A percentile compares a stretch with the other conserved stretches of the same genome.
phyloP scores from a whole-genome alignment of 2,113 vertebrate species.

The Beaufortia kweichowensis region DNA sequence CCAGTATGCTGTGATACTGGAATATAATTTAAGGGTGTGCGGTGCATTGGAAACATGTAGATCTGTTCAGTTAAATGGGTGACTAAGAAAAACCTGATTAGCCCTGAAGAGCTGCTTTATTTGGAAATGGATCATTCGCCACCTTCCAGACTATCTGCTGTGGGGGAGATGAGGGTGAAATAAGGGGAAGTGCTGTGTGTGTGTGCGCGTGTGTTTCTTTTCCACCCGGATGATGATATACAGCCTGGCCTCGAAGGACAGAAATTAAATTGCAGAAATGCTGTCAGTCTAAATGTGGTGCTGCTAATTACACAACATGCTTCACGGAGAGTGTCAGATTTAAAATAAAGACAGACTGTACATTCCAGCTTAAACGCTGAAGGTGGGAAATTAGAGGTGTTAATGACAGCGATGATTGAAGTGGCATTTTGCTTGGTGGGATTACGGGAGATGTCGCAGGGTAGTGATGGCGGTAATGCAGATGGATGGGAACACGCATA shows the following conservation, averaged over 20 bases:
- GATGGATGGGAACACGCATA: slow-evolving; percentile 13
- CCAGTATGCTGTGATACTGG: neutral
- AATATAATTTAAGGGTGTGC: neutral
- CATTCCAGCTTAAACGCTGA: neutral
- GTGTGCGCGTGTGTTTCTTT: too few relatives aligned
- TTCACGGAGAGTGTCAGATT: slow-evolving; percentile 7
- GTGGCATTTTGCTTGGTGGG: slow-evolving; percentile 18
- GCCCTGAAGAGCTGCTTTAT: neutral
- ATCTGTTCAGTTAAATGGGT: neutral
- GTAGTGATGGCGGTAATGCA: slow-evolving; percentile 9
- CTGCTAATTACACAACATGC: slow-evolving; percentile 23
- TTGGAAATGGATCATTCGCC: neutral
- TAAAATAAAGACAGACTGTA: slow-evolving; percentile 10
- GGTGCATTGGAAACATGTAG: too few relatives aligned
- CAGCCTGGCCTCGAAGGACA: slow-evolving; percentile 12
- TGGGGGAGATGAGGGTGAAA: neutral
- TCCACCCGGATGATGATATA: neutral
- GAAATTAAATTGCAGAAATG: slow-evolving; percentile 22
- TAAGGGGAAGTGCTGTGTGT: too few relatives aligned
- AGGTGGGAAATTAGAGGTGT: slow-evolving; percentile 17
- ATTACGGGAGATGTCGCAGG: slow-evolving; percentile 17
- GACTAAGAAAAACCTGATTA: neutral
- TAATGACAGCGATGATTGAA: slow-evolving; percentile 7
- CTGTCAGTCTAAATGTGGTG: slow-evolving; percentile 15
- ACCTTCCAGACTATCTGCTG: neutral